A percentile compares a stretch with the other conserved stretches of the same genome.
These are phyloP conservation scores for Clarias gariepinus DNA, from an alignment of 2,113 vertebrate genomes.

Conservation along the genomic window DNA sequence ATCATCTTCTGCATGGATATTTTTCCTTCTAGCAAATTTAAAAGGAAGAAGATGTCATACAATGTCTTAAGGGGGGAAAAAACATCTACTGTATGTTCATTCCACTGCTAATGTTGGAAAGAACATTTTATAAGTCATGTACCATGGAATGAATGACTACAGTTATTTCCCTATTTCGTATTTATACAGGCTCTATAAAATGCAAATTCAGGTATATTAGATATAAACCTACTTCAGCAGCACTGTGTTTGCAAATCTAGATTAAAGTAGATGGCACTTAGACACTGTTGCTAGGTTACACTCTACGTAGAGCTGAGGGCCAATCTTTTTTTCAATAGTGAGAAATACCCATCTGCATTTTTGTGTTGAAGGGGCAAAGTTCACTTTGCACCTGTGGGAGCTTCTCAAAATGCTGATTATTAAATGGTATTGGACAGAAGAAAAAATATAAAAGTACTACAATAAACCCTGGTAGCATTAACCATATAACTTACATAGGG, in stretches of 20 bases:
- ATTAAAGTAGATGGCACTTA: constrained; percentile 39
- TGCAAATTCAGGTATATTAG: constrained; percentile 24
- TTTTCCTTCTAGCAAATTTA: background rate
- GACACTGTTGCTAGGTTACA: constrained; percentile 63
- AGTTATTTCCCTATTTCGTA: background rate
- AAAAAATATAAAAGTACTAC: background rate
- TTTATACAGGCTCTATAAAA: constrained; percentile 1
- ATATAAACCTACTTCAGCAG: constrained; percentile 16
- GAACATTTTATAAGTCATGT: background rate
- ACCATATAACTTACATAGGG: background rate
- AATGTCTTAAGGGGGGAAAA: background rate
- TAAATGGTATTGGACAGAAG: constrained; percentile 9
- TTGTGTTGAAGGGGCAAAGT: constrained; percentile 50
- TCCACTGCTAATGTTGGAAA: background rate
- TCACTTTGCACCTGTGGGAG: constrained; percentile 37
- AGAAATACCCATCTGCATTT: constrained; percentile 41
- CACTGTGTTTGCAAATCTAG: constrained; percentile 19
- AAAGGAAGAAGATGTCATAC: background rate
- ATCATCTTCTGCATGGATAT: background rate
- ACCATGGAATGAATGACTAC: background rate
- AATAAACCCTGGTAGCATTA: background rate
- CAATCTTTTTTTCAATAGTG: constrained; percentile 41
- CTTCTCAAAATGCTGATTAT: background rate
- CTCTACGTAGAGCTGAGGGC: constrained; percentile 31
- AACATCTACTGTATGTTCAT: background rate